Conservation (phyloP, 2,797 vertebrate genomes). For the Allenopithecus nigroviridis region DNA sequence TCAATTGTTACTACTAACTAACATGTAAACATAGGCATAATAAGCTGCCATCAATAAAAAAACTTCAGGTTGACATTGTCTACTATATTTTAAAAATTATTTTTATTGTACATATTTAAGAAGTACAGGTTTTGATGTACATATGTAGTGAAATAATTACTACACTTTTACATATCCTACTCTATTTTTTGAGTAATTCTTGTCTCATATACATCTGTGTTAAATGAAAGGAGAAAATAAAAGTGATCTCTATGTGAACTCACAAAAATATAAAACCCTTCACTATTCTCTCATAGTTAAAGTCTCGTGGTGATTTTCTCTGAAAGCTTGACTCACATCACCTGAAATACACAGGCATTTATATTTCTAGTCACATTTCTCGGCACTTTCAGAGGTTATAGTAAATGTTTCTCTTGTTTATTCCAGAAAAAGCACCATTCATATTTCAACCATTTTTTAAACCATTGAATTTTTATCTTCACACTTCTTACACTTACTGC, state of each 20-base stretch:
- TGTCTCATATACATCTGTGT: not conserved
- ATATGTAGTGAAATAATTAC: not conserved
- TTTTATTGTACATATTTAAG: not conserved
- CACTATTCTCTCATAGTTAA: not conserved
- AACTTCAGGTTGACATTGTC: not conserved
- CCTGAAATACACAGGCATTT: not conserved
- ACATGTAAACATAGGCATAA: not conserved
- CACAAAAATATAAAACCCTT: not conserved
- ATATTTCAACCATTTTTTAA: not conserved
- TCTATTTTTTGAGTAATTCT: not conserved
- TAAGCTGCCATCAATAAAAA: not conserved
- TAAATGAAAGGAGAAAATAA: not conserved
- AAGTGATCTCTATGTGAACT: not conserved
- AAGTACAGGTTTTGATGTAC: not conserved
- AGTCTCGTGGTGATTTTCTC: not conserved
- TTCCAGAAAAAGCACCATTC: not conserved
- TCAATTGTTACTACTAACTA: not conserved
- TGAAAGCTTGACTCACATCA: not conserved
- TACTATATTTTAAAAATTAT: not conserved
- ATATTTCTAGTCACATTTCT: slow-evolving; percentile 20
- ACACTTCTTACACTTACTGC: not conserved
- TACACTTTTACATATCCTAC: not conserved
- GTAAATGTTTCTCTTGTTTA: not conserved
- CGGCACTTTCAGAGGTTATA: not conserved
- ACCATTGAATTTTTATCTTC: slow-evolving; percentile 32